These are phyloP conservation scores for Neogobius melanostomus DNA, from an alignment of 2,113 vertebrate species.

Conservation along the genomic window DNA sequence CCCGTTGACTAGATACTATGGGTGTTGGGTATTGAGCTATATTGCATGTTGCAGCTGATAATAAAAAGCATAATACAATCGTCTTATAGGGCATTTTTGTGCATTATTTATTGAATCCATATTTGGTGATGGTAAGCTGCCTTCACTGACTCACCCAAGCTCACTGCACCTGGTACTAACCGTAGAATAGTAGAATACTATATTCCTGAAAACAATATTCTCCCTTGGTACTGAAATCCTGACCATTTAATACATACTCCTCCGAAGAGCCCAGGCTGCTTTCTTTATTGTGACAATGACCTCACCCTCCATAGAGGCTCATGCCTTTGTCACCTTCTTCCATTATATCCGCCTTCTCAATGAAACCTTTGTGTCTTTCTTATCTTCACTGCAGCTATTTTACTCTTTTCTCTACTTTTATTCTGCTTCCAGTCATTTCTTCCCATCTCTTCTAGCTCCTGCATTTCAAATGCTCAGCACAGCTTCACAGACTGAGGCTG, in stretches of 20 bases:
- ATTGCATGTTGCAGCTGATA: no score
- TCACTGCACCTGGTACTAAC: no score
- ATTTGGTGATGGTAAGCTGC: no score
- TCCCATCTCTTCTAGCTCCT: conserved; percentile 46
- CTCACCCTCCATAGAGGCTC: conserved; percentile 14
- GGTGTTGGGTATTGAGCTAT: no score
- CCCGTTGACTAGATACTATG: conserved; percentile 34
- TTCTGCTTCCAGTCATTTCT: conserved; percentile 32
- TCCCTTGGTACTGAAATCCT: background rate
- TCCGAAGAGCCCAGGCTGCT: conserved; percentile 30
- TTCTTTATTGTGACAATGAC: conserved; percentile 29
- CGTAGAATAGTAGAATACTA: no score
- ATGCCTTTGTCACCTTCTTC: conserved; percentile 38
- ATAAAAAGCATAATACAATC: no score
- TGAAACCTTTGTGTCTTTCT: conserved; percentile 21
- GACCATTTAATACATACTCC: conserved; percentile 7
- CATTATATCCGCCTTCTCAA: conserved; percentile 28
- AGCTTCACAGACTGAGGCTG: conserved; percentile 45
- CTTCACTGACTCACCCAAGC: no score
- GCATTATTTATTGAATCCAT: no score
- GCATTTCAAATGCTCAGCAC: conserved; percentile 37
- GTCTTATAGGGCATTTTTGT: no score
- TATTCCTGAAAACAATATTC: background rate
- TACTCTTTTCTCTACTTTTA: conserved; percentile 27
- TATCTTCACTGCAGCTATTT: conserved; percentile 18